These are phyloP conservation scores for Terrapene triunguis DNA, from an alignment of 2,113 vertebrate genomes.

Conservation along the genomic window DNA sequence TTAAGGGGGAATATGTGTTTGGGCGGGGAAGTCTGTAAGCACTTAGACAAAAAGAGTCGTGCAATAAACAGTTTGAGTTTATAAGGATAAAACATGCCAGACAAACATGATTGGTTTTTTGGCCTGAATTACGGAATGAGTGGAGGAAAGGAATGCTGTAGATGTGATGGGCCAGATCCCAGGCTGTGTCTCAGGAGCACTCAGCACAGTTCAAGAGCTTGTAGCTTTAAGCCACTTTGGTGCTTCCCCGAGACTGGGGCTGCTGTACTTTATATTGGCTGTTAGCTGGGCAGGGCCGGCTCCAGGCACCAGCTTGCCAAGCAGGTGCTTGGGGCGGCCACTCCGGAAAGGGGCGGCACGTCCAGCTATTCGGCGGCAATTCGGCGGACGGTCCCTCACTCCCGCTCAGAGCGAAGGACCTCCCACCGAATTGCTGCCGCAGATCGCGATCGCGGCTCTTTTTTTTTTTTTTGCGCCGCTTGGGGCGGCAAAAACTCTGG, in stretches of 20 bases:
- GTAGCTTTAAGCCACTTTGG: background rate
- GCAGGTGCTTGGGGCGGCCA: no score
- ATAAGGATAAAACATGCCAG: background rate
- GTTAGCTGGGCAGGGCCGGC: accelerated
- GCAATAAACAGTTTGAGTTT: slow-evolving; percentile 57
- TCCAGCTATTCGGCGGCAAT: no score
- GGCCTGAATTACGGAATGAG: background rate
- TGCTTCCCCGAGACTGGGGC: background rate
- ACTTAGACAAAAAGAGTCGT: slow-evolving; percentile 46
- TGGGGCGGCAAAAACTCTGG: no score
- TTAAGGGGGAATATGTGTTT: slow-evolving; percentile 12
- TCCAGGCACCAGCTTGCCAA: no score
- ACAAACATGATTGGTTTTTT: background rate
- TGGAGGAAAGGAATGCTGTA: background rate
- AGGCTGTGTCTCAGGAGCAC: accelerated
- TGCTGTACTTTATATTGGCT: background rate
- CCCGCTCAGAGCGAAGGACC: no score
- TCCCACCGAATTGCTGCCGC: no score
- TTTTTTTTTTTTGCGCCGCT: no score
- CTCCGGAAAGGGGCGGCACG: no score
- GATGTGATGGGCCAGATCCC: background rate
- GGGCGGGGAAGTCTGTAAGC: background rate
- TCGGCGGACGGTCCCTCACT: no score
- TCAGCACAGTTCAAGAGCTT: background rate
- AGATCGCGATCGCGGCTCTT: no score